Evolutionary conservation across 2,888 invertebrate genomes (phyloP), one percentile per base, ranked within the genome.

Genomic region (Cheilosia urbana): DNA sequence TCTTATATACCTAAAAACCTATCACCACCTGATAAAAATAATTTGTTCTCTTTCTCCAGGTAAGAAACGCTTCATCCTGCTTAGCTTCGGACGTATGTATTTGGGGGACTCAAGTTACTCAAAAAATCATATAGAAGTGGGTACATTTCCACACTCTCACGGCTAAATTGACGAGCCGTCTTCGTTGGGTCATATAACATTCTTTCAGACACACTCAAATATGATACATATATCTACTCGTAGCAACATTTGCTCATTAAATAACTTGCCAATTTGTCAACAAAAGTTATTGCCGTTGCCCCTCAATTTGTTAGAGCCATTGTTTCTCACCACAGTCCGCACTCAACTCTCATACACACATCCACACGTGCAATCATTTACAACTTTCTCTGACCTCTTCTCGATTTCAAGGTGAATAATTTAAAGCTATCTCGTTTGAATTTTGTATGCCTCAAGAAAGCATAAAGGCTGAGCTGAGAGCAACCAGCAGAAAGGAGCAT

Each of bases 391-490:
- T 47, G 34, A 53, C 58, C 42, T 71, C 42, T 71, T 66, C 60
- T 17, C 71, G 40, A 65, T 84, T 75, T 60, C 30, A 69, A 21
- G 27, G 49, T 58, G 65, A 84, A 84, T 71, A 76, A 80, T 80
- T 84, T 34, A 71, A 3, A 40, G 34, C 30, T 21, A 17, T 17
- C 1, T 51, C 47, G 15, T 55, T 62, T 79, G 53, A 79, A 84
- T 79, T 76, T 71, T 75, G 66, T 24, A 84, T 71, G 66, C 13
- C 13, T 37, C 37, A 37, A 13, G 37, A 13, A 37, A 13, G 37
- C 37, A 37, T 13, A 37, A 0, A 30, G 30, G 42, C 58, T 34
- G 62, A 62, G 57, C 60, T 34, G 21, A 45, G 7, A 42, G 13
- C 21, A 40, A 15, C 47, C 19, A 42, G 15, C 30, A 19, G 17